These are phyloP conservation scores for Cecropterus lyciades DNA, from an alignment of 1,140 invertebrate genomes.

Conservation along the genomic window DNA sequence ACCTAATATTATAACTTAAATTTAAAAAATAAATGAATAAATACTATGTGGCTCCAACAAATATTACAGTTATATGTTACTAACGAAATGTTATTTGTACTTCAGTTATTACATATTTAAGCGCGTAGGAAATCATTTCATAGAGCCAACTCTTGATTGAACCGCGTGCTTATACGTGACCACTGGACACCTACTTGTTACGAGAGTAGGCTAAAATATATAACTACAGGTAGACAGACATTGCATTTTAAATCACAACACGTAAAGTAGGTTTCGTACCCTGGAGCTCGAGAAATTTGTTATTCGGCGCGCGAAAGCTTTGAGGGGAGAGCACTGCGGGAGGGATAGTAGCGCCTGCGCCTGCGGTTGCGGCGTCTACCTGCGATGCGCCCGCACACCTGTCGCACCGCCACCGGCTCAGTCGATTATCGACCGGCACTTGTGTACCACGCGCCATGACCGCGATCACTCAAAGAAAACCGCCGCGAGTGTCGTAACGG, in stretches of 20 bases:
- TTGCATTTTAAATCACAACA: constrained; percentile 52
- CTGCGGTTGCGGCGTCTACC: constrained; percentile 40
- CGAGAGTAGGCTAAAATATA: constrained; percentile 25
- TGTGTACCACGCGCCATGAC: constrained; percentile 55
- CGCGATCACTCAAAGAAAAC: constrained; percentile 42
- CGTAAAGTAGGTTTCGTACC: constrained; percentile 51
- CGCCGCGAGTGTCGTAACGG: constrained; percentile 61
- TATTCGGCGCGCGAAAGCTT: constrained; percentile 71
- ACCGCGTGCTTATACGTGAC: not conserved
- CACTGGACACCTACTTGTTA: constrained; percentile 45
- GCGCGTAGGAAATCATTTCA: not conserved
- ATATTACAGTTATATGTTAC: too few relatives aligned
- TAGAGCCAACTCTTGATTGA: not conserved
- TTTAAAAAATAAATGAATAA: too few relatives aligned
- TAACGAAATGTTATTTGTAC: not conserved
- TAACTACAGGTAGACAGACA: constrained; percentile 31
- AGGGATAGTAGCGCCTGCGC: constrained; percentile 22
- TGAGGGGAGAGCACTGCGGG: constrained; percentile 35
- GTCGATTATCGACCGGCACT: constrained; percentile 47
- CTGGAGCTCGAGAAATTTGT: constrained; percentile 57
- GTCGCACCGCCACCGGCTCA: constrained; percentile 45
- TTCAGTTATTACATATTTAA: not conserved
- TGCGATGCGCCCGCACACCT: constrained; percentile 57
- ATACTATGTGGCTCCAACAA: too few relatives aligned
- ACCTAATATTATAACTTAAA: too few relatives aligned